These are phyloP conservation scores for Camponotus pennsylvanicus DNA, from an alignment of 1,140 invertebrate species.

Conservation along the genomic window DNA sequence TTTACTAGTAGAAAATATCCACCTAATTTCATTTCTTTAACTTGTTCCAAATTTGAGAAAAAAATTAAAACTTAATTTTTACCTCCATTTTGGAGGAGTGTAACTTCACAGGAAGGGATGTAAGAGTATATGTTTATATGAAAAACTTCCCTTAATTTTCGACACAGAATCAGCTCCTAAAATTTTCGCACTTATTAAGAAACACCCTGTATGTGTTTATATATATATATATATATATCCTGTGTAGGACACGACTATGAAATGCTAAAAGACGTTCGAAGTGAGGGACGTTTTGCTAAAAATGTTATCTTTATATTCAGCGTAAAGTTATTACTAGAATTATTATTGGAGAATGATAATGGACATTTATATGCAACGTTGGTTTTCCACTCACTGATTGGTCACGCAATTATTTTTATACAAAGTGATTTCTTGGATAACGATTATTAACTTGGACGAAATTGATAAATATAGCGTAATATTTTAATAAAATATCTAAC, in stretches of 20 bases:
- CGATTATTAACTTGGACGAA: background rate
- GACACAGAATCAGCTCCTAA: too few species aligned
- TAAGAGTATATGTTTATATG: too few species aligned
- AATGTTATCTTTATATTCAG: background rate
- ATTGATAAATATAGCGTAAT: background rate
- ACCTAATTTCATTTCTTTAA: too few species aligned
- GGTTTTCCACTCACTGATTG: background rate
- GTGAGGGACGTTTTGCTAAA: slow-evolving; percentile 5
- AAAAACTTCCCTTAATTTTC: too few species aligned
- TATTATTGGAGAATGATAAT: background rate
- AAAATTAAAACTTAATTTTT: too few species aligned
- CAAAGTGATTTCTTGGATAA: background rate
- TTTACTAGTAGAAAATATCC: too few species aligned
- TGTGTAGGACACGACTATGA: background rate
- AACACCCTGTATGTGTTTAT: too few species aligned
- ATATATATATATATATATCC: background rate
- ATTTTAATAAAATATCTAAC: background rate
- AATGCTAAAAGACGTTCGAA: slow-evolving; percentile 25
- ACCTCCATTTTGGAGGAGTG: too few species aligned
- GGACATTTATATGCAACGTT: background rate
- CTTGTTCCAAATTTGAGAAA: too few species aligned
- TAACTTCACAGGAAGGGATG: too few species aligned
- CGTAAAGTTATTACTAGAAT: background rate
- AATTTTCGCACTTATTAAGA: too few species aligned
- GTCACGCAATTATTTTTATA: background rate